These are phyloP conservation scores for Thaumetopoea pityocampa DNA, from an alignment of 1,140 invertebrate species.

Conservation along the genomic window DNA sequence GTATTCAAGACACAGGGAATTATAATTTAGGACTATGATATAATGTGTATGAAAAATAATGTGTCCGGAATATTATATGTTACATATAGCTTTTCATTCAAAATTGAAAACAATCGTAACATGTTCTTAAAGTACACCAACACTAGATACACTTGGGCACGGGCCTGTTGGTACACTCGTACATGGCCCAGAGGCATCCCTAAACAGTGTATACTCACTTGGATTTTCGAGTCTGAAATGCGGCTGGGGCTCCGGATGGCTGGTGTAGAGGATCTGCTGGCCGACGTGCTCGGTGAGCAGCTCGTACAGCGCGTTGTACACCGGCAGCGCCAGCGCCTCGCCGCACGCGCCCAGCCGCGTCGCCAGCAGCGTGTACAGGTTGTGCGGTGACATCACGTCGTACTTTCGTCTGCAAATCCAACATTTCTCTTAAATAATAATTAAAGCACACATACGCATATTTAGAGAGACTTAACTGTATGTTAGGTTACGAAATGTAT, in stretches of 20 bases:
- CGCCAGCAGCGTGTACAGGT: constrained; percentile 96
- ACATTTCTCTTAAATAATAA: neutral
- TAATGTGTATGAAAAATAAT: too few species aligned
- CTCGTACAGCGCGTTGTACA: constrained; percentile 99
- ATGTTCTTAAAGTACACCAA: constrained; percentile 2
- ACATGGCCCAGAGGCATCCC: neutral
- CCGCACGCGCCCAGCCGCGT: constrained; percentile 83
- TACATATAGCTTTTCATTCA: too few species aligned
- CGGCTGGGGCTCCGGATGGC: constrained; percentile 95
- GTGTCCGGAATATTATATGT: too few species aligned
- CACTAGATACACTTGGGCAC: too few species aligned
- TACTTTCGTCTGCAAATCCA: constrained; percentile 89
- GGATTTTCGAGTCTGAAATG: constrained; percentile 98
- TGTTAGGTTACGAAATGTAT: too few species aligned
- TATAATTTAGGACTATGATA: too few species aligned
- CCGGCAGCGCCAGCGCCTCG: constrained; percentile 92
- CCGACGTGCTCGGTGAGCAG: constrained; percentile 98
- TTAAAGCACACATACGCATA: neutral
- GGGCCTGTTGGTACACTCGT: neutral
- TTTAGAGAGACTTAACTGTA: neutral
- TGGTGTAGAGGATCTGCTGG: constrained; percentile 93
- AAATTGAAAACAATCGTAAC: too few species aligned
- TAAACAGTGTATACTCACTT: constrained; percentile 81
- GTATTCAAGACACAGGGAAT: too few species aligned
- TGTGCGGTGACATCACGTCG: constrained; percentile 98